These are phyloP conservation scores for Panthera uncia DNA, from an alignment of 2,113 vertebrate genomes.

Conservation along the genomic window DNA sequence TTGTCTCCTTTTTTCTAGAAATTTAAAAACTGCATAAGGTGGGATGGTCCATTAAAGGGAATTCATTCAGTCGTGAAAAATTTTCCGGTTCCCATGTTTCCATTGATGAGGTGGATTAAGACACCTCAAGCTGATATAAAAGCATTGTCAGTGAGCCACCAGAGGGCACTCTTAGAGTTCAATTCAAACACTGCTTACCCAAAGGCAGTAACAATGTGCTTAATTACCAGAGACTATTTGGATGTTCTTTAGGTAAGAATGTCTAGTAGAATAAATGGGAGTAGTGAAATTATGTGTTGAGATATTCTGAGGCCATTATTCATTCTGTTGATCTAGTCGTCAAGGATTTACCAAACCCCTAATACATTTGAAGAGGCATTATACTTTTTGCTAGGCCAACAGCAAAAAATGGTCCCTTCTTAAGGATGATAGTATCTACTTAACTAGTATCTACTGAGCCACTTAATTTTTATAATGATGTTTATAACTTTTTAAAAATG, in stretches of 20 bases:
- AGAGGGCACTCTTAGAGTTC: conserved; percentile 68
- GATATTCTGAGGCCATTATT: not conserved
- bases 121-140: not conserved
- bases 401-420: not conserved
- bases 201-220: not conserved
- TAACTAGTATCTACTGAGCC: not conserved
- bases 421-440: not conserved
- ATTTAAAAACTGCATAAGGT: not conserved
- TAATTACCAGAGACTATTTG: conserved; percentile 37
- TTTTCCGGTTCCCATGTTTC: not conserved
- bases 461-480: conserved; percentile 36
- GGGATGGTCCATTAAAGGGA: not conserved
- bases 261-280: not conserved
- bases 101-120: not conserved
- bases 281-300: not conserved
- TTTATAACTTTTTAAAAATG: not conserved
- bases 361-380: not conserved
- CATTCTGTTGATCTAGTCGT: not conserved
- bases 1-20: not conserved
- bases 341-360: not conserved
- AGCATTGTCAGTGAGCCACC: conserved; percentile 11
- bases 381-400: not conserved
- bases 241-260: conserved; percentile 16
- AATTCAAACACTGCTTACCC: not conserved
- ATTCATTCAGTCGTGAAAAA: conserved; percentile 1